Evolutionary conservation across 1,140 invertebrate species (phyloP).

Genomic region (Drosophila guanche): DNA sequence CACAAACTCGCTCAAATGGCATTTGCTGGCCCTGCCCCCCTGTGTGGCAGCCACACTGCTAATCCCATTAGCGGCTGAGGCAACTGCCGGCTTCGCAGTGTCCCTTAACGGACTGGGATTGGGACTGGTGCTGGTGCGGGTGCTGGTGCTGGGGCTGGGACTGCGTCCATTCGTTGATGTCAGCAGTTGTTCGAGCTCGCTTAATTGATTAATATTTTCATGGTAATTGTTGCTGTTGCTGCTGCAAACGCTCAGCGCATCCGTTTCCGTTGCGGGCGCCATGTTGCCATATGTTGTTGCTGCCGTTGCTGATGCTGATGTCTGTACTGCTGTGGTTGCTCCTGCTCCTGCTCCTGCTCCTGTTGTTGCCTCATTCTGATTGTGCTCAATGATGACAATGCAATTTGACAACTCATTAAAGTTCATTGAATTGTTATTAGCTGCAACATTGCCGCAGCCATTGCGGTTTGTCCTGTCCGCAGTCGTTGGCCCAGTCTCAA

Average conservation of each 20-base stretch:
- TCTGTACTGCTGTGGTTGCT: conserved; percentile 9
- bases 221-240: conserved; percentile 38
- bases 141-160: background rate
- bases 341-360: conserved; percentile 10
- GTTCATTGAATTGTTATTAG: conserved; percentile 83
- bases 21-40: conserved; percentile 25
- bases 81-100: conserved; percentile 18
- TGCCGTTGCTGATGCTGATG: conserved; percentile 9
- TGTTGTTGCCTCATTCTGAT: conserved; percentile 52
- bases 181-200: conserved; percentile 74
- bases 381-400: conserved; percentile 82
- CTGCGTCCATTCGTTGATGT: conserved; percentile 11
- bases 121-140: too few relatives aligned
- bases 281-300: conserved; percentile 40
- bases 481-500: conserved; percentile 5
- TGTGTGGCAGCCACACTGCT: background rate
- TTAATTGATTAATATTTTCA: conserved; percentile 74
- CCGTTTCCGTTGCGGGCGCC: conserved; percentile 58
- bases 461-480: conserved; percentile 47
- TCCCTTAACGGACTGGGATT: background rate
- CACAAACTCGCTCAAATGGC: conserved; percentile 73
- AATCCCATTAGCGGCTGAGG: conserved; percentile 45
- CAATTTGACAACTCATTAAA: conserved; percentile 84
- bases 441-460: conserved; percentile 56
- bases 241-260: conserved; percentile 64